Conservation (phyloP, 35 echinoderm and acorn worm genomes). For the Ophiothrix spiculata region DNA sequence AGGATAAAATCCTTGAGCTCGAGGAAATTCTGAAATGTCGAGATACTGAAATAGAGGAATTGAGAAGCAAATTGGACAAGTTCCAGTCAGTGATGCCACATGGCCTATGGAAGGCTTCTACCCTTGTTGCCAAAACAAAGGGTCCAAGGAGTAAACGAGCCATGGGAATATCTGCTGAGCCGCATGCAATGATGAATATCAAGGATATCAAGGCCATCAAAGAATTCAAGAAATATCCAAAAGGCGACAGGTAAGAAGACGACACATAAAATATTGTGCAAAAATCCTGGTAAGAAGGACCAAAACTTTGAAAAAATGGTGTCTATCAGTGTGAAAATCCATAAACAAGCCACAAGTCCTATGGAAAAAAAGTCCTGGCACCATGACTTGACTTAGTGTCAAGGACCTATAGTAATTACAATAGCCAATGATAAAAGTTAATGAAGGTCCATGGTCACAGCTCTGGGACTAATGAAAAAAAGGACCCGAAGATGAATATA, state of each 20-base stretch:
- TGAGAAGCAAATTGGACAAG: constrained; percentile 81
- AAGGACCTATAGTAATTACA: too few relatives aligned
- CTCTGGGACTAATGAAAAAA: too few relatives aligned
- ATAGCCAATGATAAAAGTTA: too few relatives aligned
- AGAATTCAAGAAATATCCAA: constrained; percentile 80
- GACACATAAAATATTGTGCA: not conserved
- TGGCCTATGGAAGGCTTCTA: constrained; percentile 38
- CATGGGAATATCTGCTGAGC: constrained; percentile 85
- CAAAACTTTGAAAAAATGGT: not conserved
- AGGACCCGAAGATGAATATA: too few relatives aligned
- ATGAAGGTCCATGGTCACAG: too few relatives aligned
- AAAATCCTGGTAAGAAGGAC: not conserved
- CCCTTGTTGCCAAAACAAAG: constrained; percentile 23
- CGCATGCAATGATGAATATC: constrained; percentile 58
- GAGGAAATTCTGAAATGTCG: constrained; percentile 46
- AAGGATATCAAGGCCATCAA: constrained; percentile 64
- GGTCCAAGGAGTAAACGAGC: constrained; percentile 65
- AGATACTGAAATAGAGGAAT: constrained; percentile 71
- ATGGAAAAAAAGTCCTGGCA: too few relatives aligned
- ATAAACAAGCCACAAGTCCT: too few relatives aligned
- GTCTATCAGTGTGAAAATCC: too few relatives aligned
- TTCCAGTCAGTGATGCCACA: constrained; percentile 83
- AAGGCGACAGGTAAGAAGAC: constrained; percentile 74
- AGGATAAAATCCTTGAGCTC: constrained; percentile 67
- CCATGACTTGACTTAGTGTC: too few relatives aligned